These are phyloP conservation scores for Microctenopoma lineatum DNA, from an alignment of 2,797 vertebrate genomes.

Conservation along the genomic window DNA sequence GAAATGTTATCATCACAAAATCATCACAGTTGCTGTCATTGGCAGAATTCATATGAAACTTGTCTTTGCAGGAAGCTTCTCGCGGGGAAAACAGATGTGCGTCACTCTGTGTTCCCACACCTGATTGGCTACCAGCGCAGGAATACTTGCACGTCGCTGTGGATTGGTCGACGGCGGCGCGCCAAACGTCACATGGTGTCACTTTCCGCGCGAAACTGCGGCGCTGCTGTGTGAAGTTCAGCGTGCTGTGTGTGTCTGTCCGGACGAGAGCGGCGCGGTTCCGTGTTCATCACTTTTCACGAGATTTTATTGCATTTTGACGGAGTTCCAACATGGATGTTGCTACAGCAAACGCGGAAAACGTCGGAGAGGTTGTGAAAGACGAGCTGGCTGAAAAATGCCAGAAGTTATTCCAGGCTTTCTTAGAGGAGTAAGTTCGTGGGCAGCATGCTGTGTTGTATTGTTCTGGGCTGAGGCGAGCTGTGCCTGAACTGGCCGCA, in stretches of 20 bases:
- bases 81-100: neutral
- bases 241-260: conserved; percentile 6
- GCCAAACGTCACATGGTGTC: conserved; percentile 77
- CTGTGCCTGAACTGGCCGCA: neutral
- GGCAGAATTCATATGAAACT: too few species aligned
- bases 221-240: conserved; percentile 25
- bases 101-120: neutral
- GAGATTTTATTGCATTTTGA: neutral
- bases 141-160: neutral
- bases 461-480: neutral
- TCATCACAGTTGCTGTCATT: too few species aligned
- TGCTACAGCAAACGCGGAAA: conserved; percentile 78
- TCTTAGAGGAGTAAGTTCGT: conserved; percentile 94
- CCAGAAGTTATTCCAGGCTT: conserved; percentile 97
- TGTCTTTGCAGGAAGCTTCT: conserved; percentile 6
- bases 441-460: conserved; percentile 1
- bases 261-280: neutral
- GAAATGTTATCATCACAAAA: too few species aligned
- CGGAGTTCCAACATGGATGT: conserved; percentile 85
- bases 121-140: conserved; percentile 47
- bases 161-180: conserved; percentile 84
- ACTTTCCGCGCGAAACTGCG: conserved; percentile 83
- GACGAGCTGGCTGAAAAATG: conserved; percentile 98
- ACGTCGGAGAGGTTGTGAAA: conserved; percentile 84
- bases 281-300: neutral